A percentile compares a stretch with the other conserved stretches of the same genome.
Conservation (phyloP, 1,140 invertebrate genomes). For the Drosophila grimshawi region DNA sequence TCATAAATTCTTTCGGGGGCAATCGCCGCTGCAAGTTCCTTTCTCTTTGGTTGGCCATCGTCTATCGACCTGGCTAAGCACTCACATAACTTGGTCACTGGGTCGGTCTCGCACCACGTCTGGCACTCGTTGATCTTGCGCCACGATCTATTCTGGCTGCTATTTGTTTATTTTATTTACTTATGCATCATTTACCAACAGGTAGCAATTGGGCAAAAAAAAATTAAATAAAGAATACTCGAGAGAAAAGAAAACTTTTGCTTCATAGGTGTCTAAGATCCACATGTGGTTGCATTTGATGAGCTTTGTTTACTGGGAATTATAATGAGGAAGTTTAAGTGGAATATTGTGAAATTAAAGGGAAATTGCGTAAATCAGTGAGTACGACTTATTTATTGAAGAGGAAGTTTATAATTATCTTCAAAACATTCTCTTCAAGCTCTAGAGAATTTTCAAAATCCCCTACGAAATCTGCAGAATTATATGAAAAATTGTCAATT, state of each 20-base stretch:
- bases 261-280: conserved; percentile 16
- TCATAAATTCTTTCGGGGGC: conserved; percentile 69
- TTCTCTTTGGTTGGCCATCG: conserved; percentile 56
- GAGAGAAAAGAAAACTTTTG: conserved; percentile 17
- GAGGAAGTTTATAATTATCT: conserved; percentile 1
- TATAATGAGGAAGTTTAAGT: not conserved
- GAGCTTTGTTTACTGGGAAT: conserved; percentile 11
- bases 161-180: conserved; percentile 64
- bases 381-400: not conserved
- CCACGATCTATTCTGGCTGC: conserved; percentile 49
- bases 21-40: conserved; percentile 59
- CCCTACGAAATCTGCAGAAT: too few species aligned
- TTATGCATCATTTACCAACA: conserved; percentile 63
- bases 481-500: too few species aligned
- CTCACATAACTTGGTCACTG: conserved; percentile 74
- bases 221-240: conserved; percentile 1
- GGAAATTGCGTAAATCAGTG: not conserved
- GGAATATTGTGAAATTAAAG: not conserved
- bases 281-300: conserved; percentile 34
- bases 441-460: too few species aligned
- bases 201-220: conserved; percentile 28
- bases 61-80: conserved; percentile 46
- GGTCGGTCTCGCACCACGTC: conserved; percentile 67
- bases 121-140: conserved; percentile 60
- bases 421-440: not conserved